Conservation (phyloP, 2,113 vertebrate genomes). For the Rhea americana region DNA sequence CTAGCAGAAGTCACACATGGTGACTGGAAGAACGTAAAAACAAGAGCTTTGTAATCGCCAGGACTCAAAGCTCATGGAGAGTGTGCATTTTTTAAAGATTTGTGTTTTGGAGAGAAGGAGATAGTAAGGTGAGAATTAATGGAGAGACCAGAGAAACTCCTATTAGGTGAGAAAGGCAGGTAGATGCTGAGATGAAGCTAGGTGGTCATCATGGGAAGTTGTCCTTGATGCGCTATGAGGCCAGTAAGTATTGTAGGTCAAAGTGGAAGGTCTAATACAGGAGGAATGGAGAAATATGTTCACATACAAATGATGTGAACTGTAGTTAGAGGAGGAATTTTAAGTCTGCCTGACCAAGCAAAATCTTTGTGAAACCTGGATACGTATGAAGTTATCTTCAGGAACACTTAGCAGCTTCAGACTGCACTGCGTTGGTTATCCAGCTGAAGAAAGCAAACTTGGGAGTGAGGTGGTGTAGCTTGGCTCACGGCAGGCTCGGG, state of each 20-base stretch:
- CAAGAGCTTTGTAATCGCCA: neutral
- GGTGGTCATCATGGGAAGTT: neutral
- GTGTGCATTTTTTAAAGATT: neutral
- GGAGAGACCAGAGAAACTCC: neutral
- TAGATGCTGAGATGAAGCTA: neutral
- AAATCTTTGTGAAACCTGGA: neutral
- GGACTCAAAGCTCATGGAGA: neutral
- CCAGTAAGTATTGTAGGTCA: neutral
- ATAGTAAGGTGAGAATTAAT: neutral
- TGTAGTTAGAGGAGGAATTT: neutral
- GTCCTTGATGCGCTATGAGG: neutral
- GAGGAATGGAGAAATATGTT: neutral
- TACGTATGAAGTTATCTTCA: accelerated
- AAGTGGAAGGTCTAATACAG: neutral
- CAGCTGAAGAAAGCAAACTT: neutral
- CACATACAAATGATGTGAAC: neutral
- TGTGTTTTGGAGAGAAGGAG: neutral
- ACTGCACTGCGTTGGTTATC: accelerated
- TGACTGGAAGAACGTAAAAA: neutral
- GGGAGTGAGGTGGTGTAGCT: neutral
- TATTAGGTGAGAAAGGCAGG: neutral
- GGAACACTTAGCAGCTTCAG: neutral
- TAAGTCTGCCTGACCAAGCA: neutral
- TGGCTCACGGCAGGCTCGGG: neutral
- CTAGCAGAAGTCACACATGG: accelerated